These are phyloP conservation scores for Pogonocichla stellata DNA, from an alignment of 2,113 vertebrate genomes.

Conservation along the genomic window DNA sequence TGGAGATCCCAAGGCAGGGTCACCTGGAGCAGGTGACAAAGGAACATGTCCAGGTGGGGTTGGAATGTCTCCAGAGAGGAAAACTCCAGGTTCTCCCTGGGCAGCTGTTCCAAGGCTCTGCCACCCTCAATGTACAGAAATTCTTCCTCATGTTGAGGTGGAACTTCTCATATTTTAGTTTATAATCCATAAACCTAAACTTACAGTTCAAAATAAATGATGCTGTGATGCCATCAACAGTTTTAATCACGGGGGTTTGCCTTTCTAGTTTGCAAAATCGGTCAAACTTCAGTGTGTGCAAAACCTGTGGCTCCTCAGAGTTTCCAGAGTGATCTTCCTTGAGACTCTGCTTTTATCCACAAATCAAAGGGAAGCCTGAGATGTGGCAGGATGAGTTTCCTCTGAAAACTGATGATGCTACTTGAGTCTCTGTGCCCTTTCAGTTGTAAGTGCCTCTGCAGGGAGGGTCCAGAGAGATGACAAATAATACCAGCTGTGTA, in stretches of 20 bases:
- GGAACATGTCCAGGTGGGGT: accelerated
- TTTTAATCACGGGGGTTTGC: not conserved
- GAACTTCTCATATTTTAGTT: not conserved
- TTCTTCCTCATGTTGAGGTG: not conserved
- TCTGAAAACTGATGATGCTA: not conserved
- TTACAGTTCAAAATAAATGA: not conserved
- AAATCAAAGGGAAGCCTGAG: not conserved
- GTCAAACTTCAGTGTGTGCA: not conserved
- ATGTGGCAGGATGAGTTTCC: not conserved
- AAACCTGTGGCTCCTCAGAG: not conserved
- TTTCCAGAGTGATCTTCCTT: not conserved
- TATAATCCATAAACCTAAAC: not conserved
- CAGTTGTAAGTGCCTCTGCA: not conserved
- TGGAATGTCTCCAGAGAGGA: not conserved
- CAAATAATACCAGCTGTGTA: not conserved
- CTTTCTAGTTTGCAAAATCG: not conserved
- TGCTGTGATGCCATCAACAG: not conserved
- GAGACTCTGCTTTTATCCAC: not conserved
- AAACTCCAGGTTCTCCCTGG: not conserved
- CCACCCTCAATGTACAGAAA: not conserved
- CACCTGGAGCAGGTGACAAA: not conserved
- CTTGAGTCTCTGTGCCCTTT: not conserved
- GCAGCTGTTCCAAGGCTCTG: not conserved
- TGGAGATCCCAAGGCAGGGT: not conserved
- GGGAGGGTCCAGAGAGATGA: not conserved